phyloP scores from a whole-genome alignment of 2,113 vertebrate genomes.

The Shinisaurus crocodilurus region DNA sequence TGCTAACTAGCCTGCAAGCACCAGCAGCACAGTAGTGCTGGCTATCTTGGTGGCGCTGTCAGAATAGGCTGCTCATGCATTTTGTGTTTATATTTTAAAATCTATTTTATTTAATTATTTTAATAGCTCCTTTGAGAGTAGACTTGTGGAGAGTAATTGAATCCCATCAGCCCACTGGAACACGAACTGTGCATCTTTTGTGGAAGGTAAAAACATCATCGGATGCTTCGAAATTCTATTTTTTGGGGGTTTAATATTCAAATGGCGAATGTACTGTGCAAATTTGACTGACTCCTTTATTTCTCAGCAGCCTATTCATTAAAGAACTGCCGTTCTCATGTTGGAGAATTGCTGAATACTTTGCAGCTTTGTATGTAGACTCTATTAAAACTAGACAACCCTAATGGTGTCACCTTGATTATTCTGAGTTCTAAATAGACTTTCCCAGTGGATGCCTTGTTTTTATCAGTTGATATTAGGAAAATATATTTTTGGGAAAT shows the following conservation, averaged over 20 bases:
- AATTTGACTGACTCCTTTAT: not conserved
- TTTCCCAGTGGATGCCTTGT: not conserved
- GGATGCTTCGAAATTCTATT: not conserved
- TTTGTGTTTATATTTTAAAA: constrained; percentile 28
- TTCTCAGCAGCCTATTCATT: not conserved
- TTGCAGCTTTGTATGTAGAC: not conserved
- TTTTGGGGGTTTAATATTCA: not conserved
- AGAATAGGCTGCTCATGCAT: not conserved
- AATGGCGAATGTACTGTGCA: not conserved
- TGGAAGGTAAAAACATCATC: constrained; percentile 74
- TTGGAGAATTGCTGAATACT: not conserved
- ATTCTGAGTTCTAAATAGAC: not conserved
- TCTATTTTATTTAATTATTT: constrained; percentile 34
- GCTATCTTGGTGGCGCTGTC: not conserved
- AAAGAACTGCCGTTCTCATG: not conserved
- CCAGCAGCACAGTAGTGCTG: not conserved
- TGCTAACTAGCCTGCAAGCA: not conserved
- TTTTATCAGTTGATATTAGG: not conserved
- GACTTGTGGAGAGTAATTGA: constrained; percentile 79
- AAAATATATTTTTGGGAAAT: not conserved
- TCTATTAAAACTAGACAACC: not conserved
- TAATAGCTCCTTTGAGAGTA: constrained; percentile 66
- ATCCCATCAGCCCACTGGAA: constrained; percentile 28
- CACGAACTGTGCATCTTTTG: constrained; percentile 68
- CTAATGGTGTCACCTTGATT: not conserved